phyloP scores from a whole-genome alignment of 1,140 invertebrate genomes.

The Holotrichia oblita region DNA sequence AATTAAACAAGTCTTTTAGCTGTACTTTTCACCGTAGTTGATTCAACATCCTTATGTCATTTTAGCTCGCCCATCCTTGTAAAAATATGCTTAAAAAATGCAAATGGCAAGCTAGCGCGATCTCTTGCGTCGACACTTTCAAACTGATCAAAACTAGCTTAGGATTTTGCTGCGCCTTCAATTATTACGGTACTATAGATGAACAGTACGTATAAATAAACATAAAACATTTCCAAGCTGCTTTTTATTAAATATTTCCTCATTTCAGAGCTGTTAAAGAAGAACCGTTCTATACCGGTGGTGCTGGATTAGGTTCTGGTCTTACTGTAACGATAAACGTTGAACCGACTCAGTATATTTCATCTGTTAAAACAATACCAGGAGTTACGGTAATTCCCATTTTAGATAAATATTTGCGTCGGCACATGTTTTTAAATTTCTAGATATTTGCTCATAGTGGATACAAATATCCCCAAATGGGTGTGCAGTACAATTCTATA shows the following conservation, averaged over 20 bases:
- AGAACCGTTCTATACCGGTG: neutral
- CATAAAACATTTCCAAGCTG: neutral
- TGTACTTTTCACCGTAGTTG: too few species aligned
- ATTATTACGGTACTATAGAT: conserved; percentile 15
- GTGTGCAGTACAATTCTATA: neutral
- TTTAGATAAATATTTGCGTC: too few species aligned
- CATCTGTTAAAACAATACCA: neutral
- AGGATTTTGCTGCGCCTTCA: conserved; percentile 37
- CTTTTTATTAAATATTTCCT: neutral
- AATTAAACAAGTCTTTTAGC: too few species aligned
- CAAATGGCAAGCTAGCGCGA: neutral
- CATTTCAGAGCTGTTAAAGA: neutral
- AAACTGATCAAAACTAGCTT: conserved; percentile 24
- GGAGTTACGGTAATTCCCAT: conserved; percentile 27
- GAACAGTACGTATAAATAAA: conserved; percentile 1
- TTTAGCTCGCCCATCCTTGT: conserved; percentile 28
- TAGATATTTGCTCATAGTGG: neutral
- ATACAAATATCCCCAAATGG: conserved; percentile 13
- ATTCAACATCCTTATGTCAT: too few species aligned
- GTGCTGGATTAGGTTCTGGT: conserved; percentile 30
- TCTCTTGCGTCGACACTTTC: neutral
- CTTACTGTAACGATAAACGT: neutral
- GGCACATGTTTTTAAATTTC: neutral
- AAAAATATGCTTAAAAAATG: conserved; percentile 28
- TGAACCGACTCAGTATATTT: conserved; percentile 27